phyloP scores from a whole-genome alignment of 2,113 vertebrate genomes.

The Pangasianodon hypophthalmus region DNA sequence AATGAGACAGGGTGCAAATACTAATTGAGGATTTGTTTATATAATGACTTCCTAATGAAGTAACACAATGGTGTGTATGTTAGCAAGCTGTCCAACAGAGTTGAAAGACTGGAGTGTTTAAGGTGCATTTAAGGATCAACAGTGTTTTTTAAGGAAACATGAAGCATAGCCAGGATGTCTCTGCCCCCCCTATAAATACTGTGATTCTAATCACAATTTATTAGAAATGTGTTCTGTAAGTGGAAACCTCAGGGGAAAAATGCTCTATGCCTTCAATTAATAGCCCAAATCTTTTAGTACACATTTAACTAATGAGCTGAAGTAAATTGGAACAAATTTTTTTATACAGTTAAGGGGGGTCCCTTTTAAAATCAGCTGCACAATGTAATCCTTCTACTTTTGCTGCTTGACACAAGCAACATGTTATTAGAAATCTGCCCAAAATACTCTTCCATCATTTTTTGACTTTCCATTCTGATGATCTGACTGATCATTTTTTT shows the following conservation, averaged over 20 bases:
- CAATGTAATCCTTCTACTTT: background rate
- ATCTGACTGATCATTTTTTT: background rate
- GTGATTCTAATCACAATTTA: background rate
- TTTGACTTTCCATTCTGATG: background rate
- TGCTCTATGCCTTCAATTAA: background rate
- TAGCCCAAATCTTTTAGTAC: background rate
- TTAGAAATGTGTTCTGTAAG: background rate
- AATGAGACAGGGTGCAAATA: constrained; percentile 6
- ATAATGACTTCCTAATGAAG: constrained; percentile 10
- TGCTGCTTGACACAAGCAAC: background rate
- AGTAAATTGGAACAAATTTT: background rate
- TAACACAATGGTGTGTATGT: background rate
- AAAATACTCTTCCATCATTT: background rate
- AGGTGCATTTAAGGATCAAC: background rate
- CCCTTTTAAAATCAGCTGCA: background rate
- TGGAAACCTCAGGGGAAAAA: too few species aligned
- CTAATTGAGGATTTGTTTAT: constrained; percentile 12
- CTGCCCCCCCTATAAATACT: background rate
- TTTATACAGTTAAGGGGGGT: background rate
- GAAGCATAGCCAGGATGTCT: background rate
- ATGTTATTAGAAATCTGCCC: background rate
- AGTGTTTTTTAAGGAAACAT: background rate
- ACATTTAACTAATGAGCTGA: background rate
- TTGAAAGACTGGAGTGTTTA: background rate
- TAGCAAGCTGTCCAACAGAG: background rate